These are phyloP conservation scores for Opisthocomus hoazin DNA, from an alignment of 2,113 vertebrate species.

Conservation along the genomic window DNA sequence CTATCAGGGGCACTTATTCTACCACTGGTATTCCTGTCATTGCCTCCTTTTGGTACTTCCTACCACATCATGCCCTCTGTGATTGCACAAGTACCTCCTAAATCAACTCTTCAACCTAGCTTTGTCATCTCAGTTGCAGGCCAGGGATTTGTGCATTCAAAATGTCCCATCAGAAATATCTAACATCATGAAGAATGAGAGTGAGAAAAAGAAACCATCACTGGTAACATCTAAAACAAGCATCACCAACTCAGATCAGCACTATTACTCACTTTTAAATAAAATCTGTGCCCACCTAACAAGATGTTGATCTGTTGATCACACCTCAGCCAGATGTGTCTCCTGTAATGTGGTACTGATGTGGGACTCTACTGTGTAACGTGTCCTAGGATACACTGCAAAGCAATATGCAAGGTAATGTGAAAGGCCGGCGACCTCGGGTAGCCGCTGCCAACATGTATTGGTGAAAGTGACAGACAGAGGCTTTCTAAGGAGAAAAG, in stretches of 20 bases:
- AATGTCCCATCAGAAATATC: neutral
- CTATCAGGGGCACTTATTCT: neutral
- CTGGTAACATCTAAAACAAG: neutral
- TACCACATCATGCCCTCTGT: neutral
- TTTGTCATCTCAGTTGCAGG: neutral
- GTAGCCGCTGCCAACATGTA: neutral
- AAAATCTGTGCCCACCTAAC: neutral
- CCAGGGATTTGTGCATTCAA: neutral
- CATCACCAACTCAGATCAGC: neutral
- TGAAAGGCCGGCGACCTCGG: neutral
- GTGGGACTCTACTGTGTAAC: neutral
- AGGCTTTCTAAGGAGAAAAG: neutral
- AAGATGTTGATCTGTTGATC: neutral
- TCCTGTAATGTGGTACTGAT: neutral
- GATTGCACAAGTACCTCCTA: neutral
- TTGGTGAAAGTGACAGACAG: neutral
- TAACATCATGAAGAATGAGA: neutral
- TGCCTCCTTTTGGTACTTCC: neutral
- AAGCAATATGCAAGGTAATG: neutral
- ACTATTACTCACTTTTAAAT: neutral
- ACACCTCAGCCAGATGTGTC: accelerated
- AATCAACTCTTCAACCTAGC: neutral
- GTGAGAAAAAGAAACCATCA: neutral
- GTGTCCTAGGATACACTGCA: neutral
- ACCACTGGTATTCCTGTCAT: neutral